Conservation (phyloP, 2,797 vertebrate genomes). For the Characodon lateralis region DNA sequence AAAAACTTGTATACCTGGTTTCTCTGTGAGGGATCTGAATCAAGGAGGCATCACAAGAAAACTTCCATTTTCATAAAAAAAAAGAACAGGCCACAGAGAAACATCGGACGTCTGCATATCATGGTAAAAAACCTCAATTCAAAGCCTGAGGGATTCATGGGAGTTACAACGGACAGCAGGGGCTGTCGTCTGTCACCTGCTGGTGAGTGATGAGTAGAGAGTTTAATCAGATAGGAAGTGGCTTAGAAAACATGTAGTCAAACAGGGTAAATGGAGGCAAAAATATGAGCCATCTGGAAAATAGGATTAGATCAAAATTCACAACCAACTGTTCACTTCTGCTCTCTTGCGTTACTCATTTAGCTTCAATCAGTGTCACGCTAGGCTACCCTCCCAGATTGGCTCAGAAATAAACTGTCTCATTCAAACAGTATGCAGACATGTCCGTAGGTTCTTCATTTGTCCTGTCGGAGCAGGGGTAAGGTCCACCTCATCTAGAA, state of each 20-base stretch:
- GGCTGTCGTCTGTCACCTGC: conserved; percentile 48
- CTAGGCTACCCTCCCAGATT: conserved; percentile 11
- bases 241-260: conserved; percentile 56
- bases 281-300: conserved; percentile 29
- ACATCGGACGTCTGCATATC: conserved; percentile 36
- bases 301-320: conserved; percentile 28
- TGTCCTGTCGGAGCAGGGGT: conserved; percentile 31
- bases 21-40: not conserved
- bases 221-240: conserved; percentile 65
- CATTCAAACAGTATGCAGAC: conserved; percentile 11
- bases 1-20: not conserved
- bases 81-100: not conserved
- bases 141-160: conserved; percentile 22
- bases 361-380: conserved; percentile 17
- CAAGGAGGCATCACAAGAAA: not conserved
- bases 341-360: conserved; percentile 1
- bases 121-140: conserved; percentile 6
- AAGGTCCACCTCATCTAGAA: conserved; percentile 17
- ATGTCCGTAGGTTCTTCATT: conserved; percentile 22
- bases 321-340: conserved; percentile 10
- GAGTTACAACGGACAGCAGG: conserved; percentile 52
- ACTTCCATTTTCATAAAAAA: not conserved
- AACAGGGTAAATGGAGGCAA: conserved; percentile 27
- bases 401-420: not conserved
- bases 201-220: conserved; percentile 55